Conservation (phyloP, 2,113 vertebrate genomes). For the Calidris pugnax region DNA sequence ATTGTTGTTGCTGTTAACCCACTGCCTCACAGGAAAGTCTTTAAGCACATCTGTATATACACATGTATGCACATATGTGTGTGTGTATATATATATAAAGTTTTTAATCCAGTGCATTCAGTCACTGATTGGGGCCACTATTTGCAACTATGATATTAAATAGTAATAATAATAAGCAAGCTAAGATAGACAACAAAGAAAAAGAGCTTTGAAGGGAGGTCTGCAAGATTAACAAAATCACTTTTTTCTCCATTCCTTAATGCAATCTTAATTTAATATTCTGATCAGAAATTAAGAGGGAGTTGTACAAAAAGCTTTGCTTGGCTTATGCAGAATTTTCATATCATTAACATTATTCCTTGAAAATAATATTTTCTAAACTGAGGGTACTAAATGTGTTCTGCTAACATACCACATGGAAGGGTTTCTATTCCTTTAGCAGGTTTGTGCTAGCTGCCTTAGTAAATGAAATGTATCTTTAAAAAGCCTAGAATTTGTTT, state of each 20-base stretch:
- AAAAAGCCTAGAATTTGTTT: background rate
- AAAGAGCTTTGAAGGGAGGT: background rate
- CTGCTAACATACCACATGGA: background rate
- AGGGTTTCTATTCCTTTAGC: background rate
- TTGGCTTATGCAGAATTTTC: slow-evolving; percentile 13
- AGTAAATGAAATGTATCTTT: background rate
- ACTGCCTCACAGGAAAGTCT: background rate
- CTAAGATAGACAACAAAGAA: background rate
- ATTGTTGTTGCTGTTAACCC: background rate
- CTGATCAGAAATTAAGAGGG: slow-evolving; percentile 21
- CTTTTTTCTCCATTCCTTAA: background rate
- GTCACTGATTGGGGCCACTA: background rate
- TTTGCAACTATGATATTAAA: background rate
- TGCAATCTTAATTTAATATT: slow-evolving; percentile 34
- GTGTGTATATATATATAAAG: background rate
- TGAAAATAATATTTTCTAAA: background rate
- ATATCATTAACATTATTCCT: slow-evolving; percentile 1
- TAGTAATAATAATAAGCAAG: background rate
- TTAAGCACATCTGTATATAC: background rate
- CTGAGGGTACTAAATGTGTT: background rate
- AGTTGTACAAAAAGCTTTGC: slow-evolving; percentile 4
- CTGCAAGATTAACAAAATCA: slow-evolving; percentile 4
- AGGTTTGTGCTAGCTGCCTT: background rate
- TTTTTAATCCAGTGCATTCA: background rate
- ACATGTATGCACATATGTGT: background rate